Percentiles rank a stretch among this genome's conserved stretches.
phyloP scores from a whole-genome alignment of 1,140 invertebrate species.

The Leguminivora glycinivorella region DNA sequence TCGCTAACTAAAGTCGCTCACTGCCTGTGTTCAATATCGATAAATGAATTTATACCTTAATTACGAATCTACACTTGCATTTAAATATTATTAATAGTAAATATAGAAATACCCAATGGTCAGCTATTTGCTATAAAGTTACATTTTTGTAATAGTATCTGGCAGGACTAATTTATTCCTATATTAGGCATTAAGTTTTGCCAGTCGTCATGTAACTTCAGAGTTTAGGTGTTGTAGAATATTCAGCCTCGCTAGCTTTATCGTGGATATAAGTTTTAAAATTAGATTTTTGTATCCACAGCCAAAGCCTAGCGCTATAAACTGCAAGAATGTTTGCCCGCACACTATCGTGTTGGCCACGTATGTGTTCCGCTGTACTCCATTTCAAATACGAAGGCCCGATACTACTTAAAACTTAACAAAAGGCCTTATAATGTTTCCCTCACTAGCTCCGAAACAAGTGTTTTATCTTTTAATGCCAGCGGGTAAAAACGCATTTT shows the following conservation, averaged over 20 bases:
- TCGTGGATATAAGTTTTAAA: background rate
- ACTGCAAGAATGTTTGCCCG: background rate
- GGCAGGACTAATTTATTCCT: background rate
- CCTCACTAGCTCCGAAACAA: too few relatives aligned
- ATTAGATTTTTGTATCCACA: background rate
- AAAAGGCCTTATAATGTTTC: too few relatives aligned
- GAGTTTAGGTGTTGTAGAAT: background rate
- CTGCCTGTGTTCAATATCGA: constrained; percentile 25
- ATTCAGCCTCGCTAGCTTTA: background rate
- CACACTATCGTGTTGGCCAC: background rate
- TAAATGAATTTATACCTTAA: constrained; percentile 19
- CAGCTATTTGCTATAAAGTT: background rate
- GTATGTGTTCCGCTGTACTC: too few relatives aligned
- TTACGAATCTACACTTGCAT: constrained; percentile 24
- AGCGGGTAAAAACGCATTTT: too few relatives aligned
- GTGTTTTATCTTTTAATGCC: too few relatives aligned
- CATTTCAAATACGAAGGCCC: too few relatives aligned
- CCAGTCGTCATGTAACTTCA: background rate
- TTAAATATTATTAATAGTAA: constrained; percentile 18
- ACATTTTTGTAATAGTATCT: background rate
- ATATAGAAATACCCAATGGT: constrained; percentile 5
- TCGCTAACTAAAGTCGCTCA: constrained; percentile 15
- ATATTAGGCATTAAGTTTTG: constrained; percentile 1
- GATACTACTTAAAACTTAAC: too few relatives aligned
- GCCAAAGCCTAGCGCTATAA: background rate